These are phyloP conservation scores for Cyanocitta stelleri DNA, from an alignment of 2,113 vertebrate species.

Conservation along the genomic window DNA sequence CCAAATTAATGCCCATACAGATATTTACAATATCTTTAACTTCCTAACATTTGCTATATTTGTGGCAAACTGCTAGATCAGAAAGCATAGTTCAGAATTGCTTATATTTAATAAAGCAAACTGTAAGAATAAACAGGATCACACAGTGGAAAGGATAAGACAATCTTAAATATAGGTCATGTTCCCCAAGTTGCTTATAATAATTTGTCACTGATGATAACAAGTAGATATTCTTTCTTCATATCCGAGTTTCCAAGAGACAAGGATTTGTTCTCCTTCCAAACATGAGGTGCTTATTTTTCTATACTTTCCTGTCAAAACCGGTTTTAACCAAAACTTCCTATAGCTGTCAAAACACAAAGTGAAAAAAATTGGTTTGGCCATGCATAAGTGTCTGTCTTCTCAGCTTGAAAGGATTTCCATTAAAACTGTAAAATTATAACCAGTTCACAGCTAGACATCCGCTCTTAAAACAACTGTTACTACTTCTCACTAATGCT, in stretches of 20 bases:
- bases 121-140: not conserved
- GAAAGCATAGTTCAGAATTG: not conserved
- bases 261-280: not conserved
- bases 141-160: not conserved
- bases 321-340: not conserved
- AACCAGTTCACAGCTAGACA: not conserved
- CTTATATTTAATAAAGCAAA: not conserved
- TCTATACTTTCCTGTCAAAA: not conserved
- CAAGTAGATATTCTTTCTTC: not conserved
- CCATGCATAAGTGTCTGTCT: not conserved
- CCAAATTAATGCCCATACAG: not conserved
- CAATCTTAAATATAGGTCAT: not conserved
- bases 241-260: not conserved
- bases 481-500: not conserved
- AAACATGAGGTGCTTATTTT: not conserved
- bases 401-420: not conserved
- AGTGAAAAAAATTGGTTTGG: not conserved
- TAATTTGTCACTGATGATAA: not conserved
- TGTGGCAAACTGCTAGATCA: not conserved
- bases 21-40: not conserved
- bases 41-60: not conserved
- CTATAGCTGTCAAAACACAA: not conserved
- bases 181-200: not conserved
- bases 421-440: not conserved
- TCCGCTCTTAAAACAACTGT: not conserved